These are phyloP conservation scores for Pelecanus crispus DNA, from an alignment of 2,113 vertebrate species.

Conservation along the genomic window DNA sequence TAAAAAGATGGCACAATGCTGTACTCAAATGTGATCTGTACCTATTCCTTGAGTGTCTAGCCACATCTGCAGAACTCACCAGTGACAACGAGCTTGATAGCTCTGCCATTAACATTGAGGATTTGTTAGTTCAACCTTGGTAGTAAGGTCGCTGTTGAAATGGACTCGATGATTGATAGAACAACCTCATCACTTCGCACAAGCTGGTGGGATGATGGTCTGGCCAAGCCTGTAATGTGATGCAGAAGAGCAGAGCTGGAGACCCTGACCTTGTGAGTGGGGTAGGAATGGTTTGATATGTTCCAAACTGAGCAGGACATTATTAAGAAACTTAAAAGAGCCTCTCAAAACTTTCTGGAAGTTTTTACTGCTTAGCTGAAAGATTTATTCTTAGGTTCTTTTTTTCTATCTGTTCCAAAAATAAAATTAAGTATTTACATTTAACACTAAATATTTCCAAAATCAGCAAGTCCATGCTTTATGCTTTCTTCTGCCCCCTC, in stretches of 20 bases:
- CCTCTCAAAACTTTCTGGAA: not conserved
- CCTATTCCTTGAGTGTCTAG: not conserved
- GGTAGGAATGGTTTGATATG: not conserved
- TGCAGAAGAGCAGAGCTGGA: not conserved
- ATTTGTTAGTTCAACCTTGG: slow-evolving; percentile 41
- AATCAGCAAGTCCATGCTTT: not conserved
- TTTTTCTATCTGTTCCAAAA: not conserved
- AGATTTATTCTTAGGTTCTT: not conserved
- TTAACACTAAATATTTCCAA: not conserved
- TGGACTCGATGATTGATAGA: not conserved
- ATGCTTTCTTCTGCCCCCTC: not conserved
- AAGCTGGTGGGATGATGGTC: not conserved
- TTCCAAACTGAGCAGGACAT: not conserved
- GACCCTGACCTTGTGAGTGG: not conserved
- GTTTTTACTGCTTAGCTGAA: not conserved
- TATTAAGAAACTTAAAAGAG: not conserved
- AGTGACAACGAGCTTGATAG: not conserved
- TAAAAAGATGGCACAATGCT: not conserved
- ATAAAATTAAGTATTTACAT: not conserved
- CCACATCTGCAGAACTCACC: not conserved
- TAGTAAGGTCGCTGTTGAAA: not conserved
- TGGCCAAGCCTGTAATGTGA: not conserved
- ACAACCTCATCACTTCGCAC: not conserved
- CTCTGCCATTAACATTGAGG: not conserved
- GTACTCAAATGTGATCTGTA: not conserved